phyloP scores from a whole-genome alignment of 2,113 vertebrate genomes.

The Phyllopteryx taeniolatus region DNA sequence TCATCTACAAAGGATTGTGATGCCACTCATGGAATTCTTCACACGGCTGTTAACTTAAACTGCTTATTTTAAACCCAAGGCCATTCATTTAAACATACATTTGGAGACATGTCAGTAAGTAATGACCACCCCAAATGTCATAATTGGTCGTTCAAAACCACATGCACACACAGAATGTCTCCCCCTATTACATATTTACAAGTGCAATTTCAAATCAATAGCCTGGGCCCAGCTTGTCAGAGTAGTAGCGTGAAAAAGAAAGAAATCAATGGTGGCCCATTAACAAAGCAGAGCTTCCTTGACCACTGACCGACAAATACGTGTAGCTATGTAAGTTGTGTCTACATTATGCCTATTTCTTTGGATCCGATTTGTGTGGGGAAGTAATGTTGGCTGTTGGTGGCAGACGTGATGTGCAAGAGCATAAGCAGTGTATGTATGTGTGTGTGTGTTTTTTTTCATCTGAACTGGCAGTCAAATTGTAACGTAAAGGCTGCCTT shows the following conservation, averaged over 20 bases:
- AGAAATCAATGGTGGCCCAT: slow-evolving; percentile 67
- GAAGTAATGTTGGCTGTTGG: slow-evolving; percentile 44
- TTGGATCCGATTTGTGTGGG: slow-evolving; percentile 31
- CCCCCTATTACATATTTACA: slow-evolving; percentile 38
- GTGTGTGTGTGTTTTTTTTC: slow-evolving; percentile 6
- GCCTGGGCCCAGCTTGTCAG: slow-evolving; percentile 35
- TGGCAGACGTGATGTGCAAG: slow-evolving; percentile 26
- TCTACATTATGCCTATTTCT: slow-evolving; percentile 14
- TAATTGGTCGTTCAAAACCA: neutral
- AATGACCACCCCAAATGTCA: neutral
- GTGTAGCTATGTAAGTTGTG: slow-evolving; percentile 9
- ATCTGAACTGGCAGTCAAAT: slow-evolving; percentile 8
- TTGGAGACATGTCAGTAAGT: neutral
- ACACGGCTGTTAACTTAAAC: neutral
- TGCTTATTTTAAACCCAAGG: neutral
- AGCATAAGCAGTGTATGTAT: slow-evolving; percentile 7
- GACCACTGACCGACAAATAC: slow-evolving; percentile 39
- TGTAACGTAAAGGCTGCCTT: slow-evolving; percentile 28
- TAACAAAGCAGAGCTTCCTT: slow-evolving; percentile 55
- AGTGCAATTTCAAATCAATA: slow-evolving; percentile 53
- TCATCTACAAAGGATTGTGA: neutral
- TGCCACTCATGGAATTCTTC: neutral
- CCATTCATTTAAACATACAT: neutral
- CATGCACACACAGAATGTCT: slow-evolving; percentile 20
- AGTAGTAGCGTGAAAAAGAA: slow-evolving; percentile 55